Base-by-base conservation (phyloP, 2,113 vertebrate genomes). In the Ictalurus furcatus region DNA sequence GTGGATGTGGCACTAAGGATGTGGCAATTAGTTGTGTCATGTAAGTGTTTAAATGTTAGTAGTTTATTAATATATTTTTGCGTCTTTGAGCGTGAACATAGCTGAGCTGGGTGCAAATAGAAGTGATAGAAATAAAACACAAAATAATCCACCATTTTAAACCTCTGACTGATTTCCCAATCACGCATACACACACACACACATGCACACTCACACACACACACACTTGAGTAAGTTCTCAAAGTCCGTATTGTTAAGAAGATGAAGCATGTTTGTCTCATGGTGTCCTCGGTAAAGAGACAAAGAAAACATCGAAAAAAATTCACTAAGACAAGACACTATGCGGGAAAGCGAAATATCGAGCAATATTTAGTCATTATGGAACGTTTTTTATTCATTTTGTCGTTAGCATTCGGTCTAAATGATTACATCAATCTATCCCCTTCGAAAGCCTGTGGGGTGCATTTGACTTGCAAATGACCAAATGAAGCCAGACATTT, bases 381-480 rank as follows among this genome's bases (percentile, higher is more conserved):
- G 92, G 94, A 95, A 95, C 89, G 93, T 94, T 92, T 82, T 74
- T 94, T 94, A 94, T 95, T 95, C 86, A 92, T 93, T 92, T 90
- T 91, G 86, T 73, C 30, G 87, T 94, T 93, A 93, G 93, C 93
- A 84, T 90, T 92, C 85, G 91, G 91, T 93, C 92, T 93, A 92
- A 97, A 96, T 96, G 94, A 96, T 96, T 95, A 95, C 92, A 96
- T 96, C 94, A 86, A 95, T 94, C 94, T 92, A 95, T 76, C 69
- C 84, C 95, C 93, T 92, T 93, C 90, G 94, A 92, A 93, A 93
- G 93, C 94, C 90, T 6, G 87, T 87, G 59, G 90, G 89, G 88
- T 90, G 90, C 78, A 96, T 96, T 96, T 96, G 94, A 96, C 96
- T 95, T 96, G 96, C 96, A 97, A 97, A 96, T 95, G 87, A 87